A percentile compares a stretch with the other conserved stretches of the same genome.
Conservation (phyloP, 1,140 invertebrate genomes). For the Drosophila bocqueti region DNA sequence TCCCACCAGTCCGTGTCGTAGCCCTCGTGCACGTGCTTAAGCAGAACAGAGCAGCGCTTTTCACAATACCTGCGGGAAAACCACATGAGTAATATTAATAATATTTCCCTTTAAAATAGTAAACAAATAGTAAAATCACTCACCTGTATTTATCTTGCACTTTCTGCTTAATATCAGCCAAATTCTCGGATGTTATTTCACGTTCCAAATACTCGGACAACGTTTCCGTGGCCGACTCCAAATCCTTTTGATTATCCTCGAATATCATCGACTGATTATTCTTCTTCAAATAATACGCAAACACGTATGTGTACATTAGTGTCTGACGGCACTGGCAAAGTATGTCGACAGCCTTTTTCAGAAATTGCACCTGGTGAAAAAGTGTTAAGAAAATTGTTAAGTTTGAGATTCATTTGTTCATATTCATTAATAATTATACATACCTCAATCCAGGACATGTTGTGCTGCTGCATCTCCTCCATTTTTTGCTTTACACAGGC, state of each 20-base stretch:
- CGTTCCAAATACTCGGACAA: slow-evolving; percentile 98
- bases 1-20: slow-evolving; percentile 99
- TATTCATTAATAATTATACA: slow-evolving; percentile 39
- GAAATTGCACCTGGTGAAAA: slow-evolving; percentile 93
- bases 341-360: slow-evolving; percentile 99
- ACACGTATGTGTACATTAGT: slow-evolving; percentile 99
- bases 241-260: slow-evolving; percentile 99
- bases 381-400: not conserved
- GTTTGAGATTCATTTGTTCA: not conserved
- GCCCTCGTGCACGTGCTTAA: slow-evolving; percentile 99
- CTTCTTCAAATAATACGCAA: slow-evolving; percentile 98
- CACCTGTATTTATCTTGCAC: slow-evolving; percentile 99
- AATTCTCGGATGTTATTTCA: slow-evolving; percentile 98
- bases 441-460: slow-evolving; percentile 99
- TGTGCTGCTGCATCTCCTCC: slow-evolving; percentile 99
- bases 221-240: slow-evolving; percentile 98
- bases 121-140: too few relatives aligned
- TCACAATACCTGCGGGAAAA: slow-evolving; percentile 93
- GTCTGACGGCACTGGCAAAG: slow-evolving; percentile 98
- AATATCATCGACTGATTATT: slow-evolving; percentile 99
- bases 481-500: slow-evolving; percentile 98
- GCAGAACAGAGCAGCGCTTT: slow-evolving; percentile 95
- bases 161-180: slow-evolving; percentile 99
- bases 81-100: not conserved
- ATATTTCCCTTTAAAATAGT: too few relatives aligned